Conservation (phyloP, 1,140 invertebrate genomes). For the Solen grandis region DNA sequence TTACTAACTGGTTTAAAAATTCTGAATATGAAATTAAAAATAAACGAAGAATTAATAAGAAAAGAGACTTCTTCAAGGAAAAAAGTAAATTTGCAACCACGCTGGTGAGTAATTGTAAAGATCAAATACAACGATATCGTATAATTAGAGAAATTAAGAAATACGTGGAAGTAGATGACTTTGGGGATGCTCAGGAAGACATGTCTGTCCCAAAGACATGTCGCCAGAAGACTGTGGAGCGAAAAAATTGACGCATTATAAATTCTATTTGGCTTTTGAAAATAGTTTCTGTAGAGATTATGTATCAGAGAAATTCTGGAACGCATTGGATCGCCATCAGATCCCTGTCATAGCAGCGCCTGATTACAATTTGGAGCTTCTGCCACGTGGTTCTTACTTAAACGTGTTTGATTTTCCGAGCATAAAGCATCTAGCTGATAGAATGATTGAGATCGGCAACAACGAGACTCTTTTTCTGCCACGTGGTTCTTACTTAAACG, state of each 20-base stretch:
- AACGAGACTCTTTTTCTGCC: conserved; percentile 45
- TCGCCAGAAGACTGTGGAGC: conserved; percentile 32
- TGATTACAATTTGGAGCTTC: conserved; percentile 26
- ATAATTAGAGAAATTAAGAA: conserved; percentile 34
- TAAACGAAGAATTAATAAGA: too few relatives aligned
- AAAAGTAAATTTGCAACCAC: conserved; percentile 49
- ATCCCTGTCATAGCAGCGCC: conserved; percentile 50
- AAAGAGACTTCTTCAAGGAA: too few relatives aligned
- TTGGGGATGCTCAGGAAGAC: conserved; percentile 36
- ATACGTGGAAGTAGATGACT: conserved; percentile 43
- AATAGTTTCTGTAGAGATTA: conserved; percentile 55
- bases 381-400: conserved; percentile 41
- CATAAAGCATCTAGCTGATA: conserved; percentile 33
- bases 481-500: too few relatives aligned
- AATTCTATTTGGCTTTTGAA: conserved; percentile 55
- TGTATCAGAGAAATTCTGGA: conserved; percentile 53
- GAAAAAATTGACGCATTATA: conserved; percentile 25
- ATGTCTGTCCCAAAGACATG: conserved; percentile 13
- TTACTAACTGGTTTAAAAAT: conserved; percentile 21
- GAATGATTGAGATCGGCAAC: conserved; percentile 40
- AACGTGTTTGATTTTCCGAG: conserved; percentile 54
- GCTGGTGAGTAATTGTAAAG: conserved; percentile 44
- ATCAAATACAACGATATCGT: conserved; percentile 44
- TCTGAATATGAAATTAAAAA: conserved; percentile 20
- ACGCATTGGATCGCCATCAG: conserved; percentile 21